Percentiles rank a stretch among this genome's conserved stretches.
Conservation (phyloP, 92 coral and sea anemone genomes). For the Palythoa heliodiscus region DNA sequence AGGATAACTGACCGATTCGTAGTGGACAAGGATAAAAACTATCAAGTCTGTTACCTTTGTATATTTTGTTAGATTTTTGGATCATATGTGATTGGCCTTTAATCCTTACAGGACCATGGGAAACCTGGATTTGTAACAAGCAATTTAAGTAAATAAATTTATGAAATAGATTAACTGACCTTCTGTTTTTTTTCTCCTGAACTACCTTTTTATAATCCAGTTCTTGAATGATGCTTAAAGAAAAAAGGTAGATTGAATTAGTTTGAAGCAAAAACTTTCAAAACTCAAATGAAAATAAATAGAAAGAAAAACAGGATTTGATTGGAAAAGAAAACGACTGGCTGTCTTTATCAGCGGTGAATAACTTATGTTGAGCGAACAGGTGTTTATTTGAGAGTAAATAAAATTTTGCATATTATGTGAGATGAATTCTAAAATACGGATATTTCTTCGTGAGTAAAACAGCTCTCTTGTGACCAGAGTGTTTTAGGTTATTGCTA, state of each 20-base stretch:
- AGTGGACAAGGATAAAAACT: no score
- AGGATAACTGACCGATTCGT: no score
- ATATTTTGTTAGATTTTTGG: not conserved
- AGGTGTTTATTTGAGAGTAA: slow-evolving; percentile 39
- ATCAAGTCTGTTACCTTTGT: no score
- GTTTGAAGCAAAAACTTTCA: not conserved
- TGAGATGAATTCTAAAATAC: slow-evolving; percentile 22
- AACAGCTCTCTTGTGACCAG: not conserved
- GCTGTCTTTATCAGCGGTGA: slow-evolving; percentile 32
- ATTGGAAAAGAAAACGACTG: slow-evolving; percentile 22
- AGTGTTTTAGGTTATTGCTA: slow-evolving; percentile 1
- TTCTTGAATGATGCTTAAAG: no score
- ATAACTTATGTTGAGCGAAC: slow-evolving; percentile 37
- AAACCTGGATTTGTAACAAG: not conserved
- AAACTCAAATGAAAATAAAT: not conserved
- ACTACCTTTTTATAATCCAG: not conserved
- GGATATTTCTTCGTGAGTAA: not conserved
- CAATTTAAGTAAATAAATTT: not conserved
- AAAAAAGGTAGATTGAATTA: not conserved
- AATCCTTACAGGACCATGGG: not conserved
- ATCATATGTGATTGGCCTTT: not conserved
- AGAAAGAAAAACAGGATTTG: slow-evolving; percentile 12
- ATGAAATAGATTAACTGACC: not conserved
- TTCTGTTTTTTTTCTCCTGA: not conserved
- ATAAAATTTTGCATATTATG: slow-evolving; percentile 34